Percentiles rank a stretch among this genome's conserved stretches.
Conservation (phyloP, 2,888 invertebrate species). For the Drosophila histrio region DNA sequence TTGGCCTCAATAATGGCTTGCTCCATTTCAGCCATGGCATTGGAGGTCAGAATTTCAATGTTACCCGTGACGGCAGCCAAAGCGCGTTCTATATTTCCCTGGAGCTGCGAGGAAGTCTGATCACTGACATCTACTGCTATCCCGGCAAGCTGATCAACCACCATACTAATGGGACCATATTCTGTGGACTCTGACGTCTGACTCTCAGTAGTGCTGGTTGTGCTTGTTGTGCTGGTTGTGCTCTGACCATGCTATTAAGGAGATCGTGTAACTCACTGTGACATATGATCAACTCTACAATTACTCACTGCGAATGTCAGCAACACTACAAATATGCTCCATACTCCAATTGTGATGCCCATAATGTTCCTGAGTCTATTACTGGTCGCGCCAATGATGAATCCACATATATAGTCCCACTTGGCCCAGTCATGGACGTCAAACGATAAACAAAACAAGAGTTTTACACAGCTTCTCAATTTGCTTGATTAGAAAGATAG, state of each 20-base stretch:
- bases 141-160: slow-evolving; percentile 65
- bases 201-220: slow-evolving; percentile 11
- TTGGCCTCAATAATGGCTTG: slow-evolving; percentile 59
- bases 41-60: slow-evolving; percentile 59
- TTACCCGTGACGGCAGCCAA: slow-evolving; percentile 40
- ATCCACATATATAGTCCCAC: slow-evolving; percentile 25
- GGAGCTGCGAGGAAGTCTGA: slow-evolving; percentile 51
- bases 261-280: background rate
- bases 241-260: slow-evolving; percentile 14
- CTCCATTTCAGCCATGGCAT: slow-evolving; percentile 55
- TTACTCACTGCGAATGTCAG: slow-evolving; percentile 49
- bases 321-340: slow-evolving; percentile 27
- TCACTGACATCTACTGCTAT: slow-evolving; percentile 62
- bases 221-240: slow-evolving; percentile 3
- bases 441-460: slow-evolving; percentile 9
- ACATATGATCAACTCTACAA: background rate
- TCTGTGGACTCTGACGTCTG: slow-evolving; percentile 49
- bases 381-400: background rate
- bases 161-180: slow-evolving; percentile 63
- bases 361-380: slow-evolving; percentile 36
- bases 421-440: background rate
- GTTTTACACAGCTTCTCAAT: slow-evolving; percentile 46
- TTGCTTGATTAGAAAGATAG: slow-evolving; percentile 24
- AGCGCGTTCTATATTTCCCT: slow-evolving; percentile 56
- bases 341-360: slow-evolving; percentile 26